These are phyloP conservation scores for Zaprionus obscuricornis DNA, from an alignment of 2,888 invertebrate species.

Conservation along the genomic window DNA sequence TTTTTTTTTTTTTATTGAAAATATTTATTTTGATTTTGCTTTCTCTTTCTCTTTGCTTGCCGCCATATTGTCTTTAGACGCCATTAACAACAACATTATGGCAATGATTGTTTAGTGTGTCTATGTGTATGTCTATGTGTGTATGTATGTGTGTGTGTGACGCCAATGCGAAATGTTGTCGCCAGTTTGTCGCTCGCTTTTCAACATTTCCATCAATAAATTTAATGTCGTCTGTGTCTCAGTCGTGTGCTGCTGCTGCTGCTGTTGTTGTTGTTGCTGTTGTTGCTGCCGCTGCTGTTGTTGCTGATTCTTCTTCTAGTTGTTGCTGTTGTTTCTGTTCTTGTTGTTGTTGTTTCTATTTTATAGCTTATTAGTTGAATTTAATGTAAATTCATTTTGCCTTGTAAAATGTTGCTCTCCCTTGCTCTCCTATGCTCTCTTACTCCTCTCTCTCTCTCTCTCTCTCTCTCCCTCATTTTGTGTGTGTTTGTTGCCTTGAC, in stretches of 20 bases:
- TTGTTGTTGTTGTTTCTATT: conserved; percentile 35
- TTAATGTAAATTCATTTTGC: conserved; percentile 57
- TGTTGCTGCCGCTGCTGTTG: too few relatives aligned
- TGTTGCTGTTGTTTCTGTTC: background rate
- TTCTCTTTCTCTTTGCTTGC: too few relatives aligned
- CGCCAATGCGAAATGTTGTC: conserved; percentile 57
- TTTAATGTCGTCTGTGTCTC: conserved; percentile 59
- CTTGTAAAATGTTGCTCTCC: conserved; percentile 48
- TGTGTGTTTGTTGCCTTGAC: conserved; percentile 6
- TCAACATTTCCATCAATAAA: conserved; percentile 71
- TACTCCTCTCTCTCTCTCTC: conserved; percentile 1
- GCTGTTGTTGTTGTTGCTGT: conserved; percentile 31
- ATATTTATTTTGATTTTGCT: too few relatives aligned
- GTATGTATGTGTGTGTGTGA: conserved; percentile 29
- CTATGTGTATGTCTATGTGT: background rate
- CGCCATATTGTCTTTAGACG: conserved; percentile 60
- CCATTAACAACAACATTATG: conserved; percentile 43
- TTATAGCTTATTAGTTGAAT: conserved; percentile 66
- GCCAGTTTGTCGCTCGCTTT: conserved; percentile 52
- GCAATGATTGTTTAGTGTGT: conserved; percentile 12
- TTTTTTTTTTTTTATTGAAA: too few relatives aligned
- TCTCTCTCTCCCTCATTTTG: conserved; percentile 10
- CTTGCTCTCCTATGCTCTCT: too few relatives aligned
- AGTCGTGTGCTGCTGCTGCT: background rate
- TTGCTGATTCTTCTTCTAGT: conserved; percentile 1